These are phyloP conservation scores for Keiferia lycopersicella DNA, from an alignment of 2,888 invertebrate genomes.

Conservation along the genomic window DNA sequence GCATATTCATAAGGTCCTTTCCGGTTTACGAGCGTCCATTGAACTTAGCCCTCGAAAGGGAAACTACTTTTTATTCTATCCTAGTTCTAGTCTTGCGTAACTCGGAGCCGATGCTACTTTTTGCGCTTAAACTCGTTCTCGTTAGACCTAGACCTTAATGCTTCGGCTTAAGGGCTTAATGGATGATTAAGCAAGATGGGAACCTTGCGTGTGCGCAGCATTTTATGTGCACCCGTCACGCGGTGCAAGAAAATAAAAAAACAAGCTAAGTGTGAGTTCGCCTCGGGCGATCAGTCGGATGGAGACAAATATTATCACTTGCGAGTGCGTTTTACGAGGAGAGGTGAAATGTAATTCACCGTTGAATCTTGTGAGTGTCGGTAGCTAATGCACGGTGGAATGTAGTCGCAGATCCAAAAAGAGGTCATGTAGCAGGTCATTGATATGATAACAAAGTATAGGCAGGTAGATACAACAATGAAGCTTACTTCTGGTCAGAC, in stretches of 20 bases:
- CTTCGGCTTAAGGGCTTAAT: slow-evolving; percentile 27
- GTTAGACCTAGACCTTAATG: slow-evolving; percentile 30
- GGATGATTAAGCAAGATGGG: slow-evolving; percentile 29
- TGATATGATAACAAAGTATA: too few relatives aligned
- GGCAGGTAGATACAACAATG: too few relatives aligned
- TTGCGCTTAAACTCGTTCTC: slow-evolving; percentile 56
- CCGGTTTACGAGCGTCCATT: slow-evolving; percentile 59
- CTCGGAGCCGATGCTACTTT: slow-evolving; percentile 62
- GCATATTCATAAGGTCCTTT: slow-evolving; percentile 43
- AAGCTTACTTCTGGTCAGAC: too few relatives aligned
- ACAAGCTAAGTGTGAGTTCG: slow-evolving; percentile 22
- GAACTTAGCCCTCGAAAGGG: slow-evolving; percentile 72
- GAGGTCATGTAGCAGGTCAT: not conserved
- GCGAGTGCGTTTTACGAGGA: not conserved
- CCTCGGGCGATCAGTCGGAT: slow-evolving; percentile 18
- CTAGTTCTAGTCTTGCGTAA: slow-evolving; percentile 70
- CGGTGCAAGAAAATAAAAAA: slow-evolving; percentile 31
- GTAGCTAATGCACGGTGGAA: not conserved
- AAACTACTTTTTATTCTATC: slow-evolving; percentile 63
- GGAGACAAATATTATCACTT: slow-evolving; percentile 24
- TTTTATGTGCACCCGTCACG: slow-evolving; percentile 41
- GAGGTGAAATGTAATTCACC: not conserved
- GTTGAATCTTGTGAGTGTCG: not conserved
- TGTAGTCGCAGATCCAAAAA: not conserved
- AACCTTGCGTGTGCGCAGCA: slow-evolving; percentile 38